These are phyloP conservation scores for Aphodius granarius DNA, from an alignment of 2,888 invertebrate species.

Conservation along the genomic window DNA sequence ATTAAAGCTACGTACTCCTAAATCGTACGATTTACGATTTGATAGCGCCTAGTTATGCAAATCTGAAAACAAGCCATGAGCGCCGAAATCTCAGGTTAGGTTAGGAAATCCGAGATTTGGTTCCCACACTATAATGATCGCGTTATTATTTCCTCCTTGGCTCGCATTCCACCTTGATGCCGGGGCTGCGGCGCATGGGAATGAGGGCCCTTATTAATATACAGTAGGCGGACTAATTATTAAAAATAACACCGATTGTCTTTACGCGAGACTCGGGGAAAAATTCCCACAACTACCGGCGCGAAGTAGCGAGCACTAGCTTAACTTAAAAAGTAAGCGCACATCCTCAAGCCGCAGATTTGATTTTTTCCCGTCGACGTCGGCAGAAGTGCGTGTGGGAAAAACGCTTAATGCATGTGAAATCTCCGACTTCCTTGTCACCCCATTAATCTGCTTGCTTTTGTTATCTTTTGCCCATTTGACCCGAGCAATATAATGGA, in stretches of 20 bases:
- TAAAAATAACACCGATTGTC: conserved; percentile 43
- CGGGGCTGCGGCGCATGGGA: conserved; percentile 43
- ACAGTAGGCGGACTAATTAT: conserved; percentile 53
- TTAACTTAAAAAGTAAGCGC: too few relatives aligned
- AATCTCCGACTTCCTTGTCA: conserved; percentile 14
- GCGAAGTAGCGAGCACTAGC: neutral
- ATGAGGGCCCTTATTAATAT: conserved; percentile 54
- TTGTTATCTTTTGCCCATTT: conserved; percentile 2
- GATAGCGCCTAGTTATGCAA: neutral
- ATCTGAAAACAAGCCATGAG: neutral
- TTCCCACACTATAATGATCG: conserved; percentile 22
- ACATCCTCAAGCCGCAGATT: conserved; percentile 12
- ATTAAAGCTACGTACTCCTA: neutral
- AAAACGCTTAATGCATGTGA: conserved; percentile 18
- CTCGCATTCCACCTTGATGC: neutral
- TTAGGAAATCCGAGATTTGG: conserved; percentile 9
- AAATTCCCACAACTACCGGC: conserved; percentile 15
- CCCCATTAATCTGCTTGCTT: neutral
- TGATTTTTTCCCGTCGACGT: neutral
- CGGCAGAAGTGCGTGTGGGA: neutral
- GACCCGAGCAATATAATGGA: neutral
- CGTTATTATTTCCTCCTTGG: conserved; percentile 14
- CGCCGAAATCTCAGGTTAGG: conserved; percentile 7
- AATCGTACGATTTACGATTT: neutral
- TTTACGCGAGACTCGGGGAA: conserved; percentile 1